Conservation (phyloP, 2,797 vertebrate genomes). For the Diglossa cyanea region DNA sequence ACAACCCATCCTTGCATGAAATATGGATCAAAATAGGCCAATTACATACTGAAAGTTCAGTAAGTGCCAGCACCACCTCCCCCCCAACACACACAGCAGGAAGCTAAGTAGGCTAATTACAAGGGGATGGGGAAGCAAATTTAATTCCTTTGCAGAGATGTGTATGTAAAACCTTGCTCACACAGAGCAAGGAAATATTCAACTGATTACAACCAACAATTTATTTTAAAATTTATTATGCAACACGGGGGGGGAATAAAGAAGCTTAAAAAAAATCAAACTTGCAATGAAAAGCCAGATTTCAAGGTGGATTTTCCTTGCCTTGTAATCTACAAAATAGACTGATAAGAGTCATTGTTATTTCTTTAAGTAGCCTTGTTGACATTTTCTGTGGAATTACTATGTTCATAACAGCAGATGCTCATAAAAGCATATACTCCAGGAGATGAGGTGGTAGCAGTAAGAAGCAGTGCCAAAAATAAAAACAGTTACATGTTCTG, state of each 20-base stretch:
- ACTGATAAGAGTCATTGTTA: not conserved
- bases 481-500: not conserved
- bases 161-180: not conserved
- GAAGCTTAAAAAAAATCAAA: not conserved
- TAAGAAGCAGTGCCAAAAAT: not conserved
- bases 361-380: not conserved
- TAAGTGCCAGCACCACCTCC: not conserved
- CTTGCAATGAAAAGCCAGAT: not conserved
- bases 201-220: not conserved
- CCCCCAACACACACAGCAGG: not conserved
- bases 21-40: not conserved
- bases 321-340: not conserved
- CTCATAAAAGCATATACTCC: not conserved
- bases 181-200: not conserved
- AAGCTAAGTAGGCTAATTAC: constrained; percentile 1
- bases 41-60: not conserved
- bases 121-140: not conserved
- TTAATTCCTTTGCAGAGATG: not conserved
- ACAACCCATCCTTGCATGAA: not conserved
- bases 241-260: not conserved
- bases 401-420: not conserved
- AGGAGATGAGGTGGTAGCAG: not conserved
- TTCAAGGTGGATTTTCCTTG: constrained; percentile 22
- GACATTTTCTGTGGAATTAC: constrained; percentile 31
- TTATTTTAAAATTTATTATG: not conserved